These are phyloP conservation scores for Apotomis betuletana DNA, from an alignment of 2,888 invertebrate species.

Conservation along the genomic window DNA sequence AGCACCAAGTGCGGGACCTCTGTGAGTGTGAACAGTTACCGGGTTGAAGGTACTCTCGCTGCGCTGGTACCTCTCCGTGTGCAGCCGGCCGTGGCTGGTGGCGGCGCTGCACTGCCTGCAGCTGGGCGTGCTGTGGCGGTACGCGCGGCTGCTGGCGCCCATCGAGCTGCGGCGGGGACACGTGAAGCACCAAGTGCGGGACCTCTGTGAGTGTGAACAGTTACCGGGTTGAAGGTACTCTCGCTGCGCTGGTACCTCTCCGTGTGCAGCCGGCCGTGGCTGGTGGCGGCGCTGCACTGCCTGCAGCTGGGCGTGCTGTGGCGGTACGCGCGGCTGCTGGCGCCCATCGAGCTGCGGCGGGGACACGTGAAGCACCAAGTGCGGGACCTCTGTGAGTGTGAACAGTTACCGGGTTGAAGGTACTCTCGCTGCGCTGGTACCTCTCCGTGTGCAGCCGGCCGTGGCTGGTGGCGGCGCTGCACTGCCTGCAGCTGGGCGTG, in stretches of 20 bases:
- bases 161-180: constrained; percentile 90
- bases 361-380: constrained; percentile 94
- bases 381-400: constrained; percentile 83
- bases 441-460: too few relatives aligned
- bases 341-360: constrained; percentile 91
- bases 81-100: too few relatives aligned
- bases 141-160: constrained; percentile 92
- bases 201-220: constrained; percentile 81
- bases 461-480: constrained; percentile 86
- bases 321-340: constrained; percentile 93
- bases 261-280: too few relatives aligned
- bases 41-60: too few relatives aligned
- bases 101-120: constrained; percentile 86
- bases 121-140: constrained; percentile 90
- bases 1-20: constrained; percentile 90
- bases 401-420: too few relatives aligned
- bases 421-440: too few relatives aligned
- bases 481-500: constrained; percentile 88
- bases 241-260: too few relatives aligned
- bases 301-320: constrained; percentile 89
- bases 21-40: constrained; percentile 77
- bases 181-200: constrained; percentile 92
- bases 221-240: too few relatives aligned
- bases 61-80: too few relatives aligned
- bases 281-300: constrained; percentile 86